A percentile compares a stretch with the other conserved stretches of the same genome.
Conservation (phyloP, 2,113 vertebrate genomes). For the Arenaria interpres region DNA sequence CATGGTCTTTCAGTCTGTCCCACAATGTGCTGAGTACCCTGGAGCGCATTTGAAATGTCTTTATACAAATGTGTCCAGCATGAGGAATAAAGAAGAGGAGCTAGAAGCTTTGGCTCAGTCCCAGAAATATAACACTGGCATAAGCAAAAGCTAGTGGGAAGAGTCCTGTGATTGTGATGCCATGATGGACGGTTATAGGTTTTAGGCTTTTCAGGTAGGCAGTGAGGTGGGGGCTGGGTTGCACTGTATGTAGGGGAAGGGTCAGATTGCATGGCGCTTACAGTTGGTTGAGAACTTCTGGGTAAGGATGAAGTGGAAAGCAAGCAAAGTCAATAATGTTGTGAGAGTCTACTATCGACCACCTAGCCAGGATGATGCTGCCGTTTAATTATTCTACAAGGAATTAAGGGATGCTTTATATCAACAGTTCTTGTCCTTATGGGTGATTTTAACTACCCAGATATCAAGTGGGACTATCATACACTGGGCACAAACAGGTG, state of each 20-base stretch:
- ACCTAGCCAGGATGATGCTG: neutral
- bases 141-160: neutral
- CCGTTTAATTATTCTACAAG: neutral
- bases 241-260: too few relatives aligned
- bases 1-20: neutral
- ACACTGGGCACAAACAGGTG: neutral
- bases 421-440: neutral
- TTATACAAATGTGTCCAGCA: neutral
- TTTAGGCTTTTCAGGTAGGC: neutral
- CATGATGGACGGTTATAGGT: neutral
- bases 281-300: too few relatives aligned
- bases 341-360: neutral
- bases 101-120: neutral
- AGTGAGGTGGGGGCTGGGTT: neutral
- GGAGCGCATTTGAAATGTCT: neutral
- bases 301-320: too few relatives aligned
- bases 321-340: too few relatives aligned
- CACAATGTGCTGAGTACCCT: neutral
- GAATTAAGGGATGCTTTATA: neutral
- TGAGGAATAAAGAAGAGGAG: neutral
- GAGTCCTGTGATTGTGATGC: neutral
- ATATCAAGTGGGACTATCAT: neutral
- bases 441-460: neutral
- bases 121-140: accelerated
- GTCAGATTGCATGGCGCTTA: too few relatives aligned